Evolutionary conservation across 1,140 invertebrate species (phyloP), one percentile per base, ranked within the genome.

Genomic region (Calephelis nemesis): DNA sequence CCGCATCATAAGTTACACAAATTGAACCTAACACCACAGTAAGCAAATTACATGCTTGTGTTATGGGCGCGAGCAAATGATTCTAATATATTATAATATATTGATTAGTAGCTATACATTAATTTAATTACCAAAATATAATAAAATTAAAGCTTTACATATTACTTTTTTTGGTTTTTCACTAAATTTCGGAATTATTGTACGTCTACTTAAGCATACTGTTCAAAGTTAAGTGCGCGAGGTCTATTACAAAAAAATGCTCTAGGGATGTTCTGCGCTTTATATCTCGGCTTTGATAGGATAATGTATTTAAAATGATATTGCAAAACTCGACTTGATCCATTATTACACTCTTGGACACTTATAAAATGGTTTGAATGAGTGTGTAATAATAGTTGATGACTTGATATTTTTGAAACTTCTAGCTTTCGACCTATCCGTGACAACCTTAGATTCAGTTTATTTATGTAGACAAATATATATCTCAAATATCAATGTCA

Each of bases 301-400:
- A 68, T 72, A 76, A 73, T 75, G 68, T 63, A 76, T 76, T 78
- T 73, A 75, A 77, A 78, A 80, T 77, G 77, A 80, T 75, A 76
- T 70, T 72, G 80, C 76, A 78, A 74, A 74, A 79, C 70, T 70
- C 49, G 68, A 77, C 71, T 76, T 65, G 74, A 75, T 75, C 67
- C 71, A 74, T 75, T 81, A 81, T 75, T 72, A 67, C 63, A 63
- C 42, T 45, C 42, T 7, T 7, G 42, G 42, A 67, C 60, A 47
- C 45, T n/a, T 39, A 65, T 65, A 30, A 54, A 52, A 66, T 63
- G 67, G 70, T 65, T 65, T 71, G 50, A 62, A 71, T 69, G 73
- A 73, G 70, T 74, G 75, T 68, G 71, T 70, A 70, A 78, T 76
- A 76, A 76, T 74, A 70, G 77, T 73, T 75, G 77, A 79, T 79